Percentiles rank a stretch among this genome's conserved stretches.
phyloP scores from a whole-genome alignment of 2,888 invertebrate species.

The Tiliacea citrago region DNA sequence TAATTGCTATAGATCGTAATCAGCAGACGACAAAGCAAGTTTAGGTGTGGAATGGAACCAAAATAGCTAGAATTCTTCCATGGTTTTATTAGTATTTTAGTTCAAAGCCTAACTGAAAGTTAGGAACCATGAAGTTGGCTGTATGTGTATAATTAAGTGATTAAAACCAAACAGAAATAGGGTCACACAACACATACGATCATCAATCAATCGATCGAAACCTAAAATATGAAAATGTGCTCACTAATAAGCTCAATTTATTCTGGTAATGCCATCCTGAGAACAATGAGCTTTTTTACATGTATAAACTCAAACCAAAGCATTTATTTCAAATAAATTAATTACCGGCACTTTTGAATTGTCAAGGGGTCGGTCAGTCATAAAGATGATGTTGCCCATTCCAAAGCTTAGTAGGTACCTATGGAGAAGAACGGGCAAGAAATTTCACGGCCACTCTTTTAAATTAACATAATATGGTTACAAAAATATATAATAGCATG shows the following conservation, averaged over 20 bases:
- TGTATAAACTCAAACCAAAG: not conserved
- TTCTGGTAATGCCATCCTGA: not conserved
- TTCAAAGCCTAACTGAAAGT: not conserved
- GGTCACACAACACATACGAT: not conserved
- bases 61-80: constrained; percentile 13
- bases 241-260: not conserved
- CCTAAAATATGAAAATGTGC: not conserved
- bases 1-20: constrained; percentile 51
- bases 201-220: constrained; percentile 1
- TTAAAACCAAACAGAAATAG: not conserved
- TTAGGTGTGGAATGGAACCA: constrained; percentile 20
- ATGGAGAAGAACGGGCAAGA: too few relatives aligned
- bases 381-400: too few relatives aligned
- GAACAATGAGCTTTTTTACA: not conserved
- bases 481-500: not conserved
- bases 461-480: too few relatives aligned
- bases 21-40: constrained; percentile 37
- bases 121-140: not conserved
- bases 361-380: too few relatives aligned
- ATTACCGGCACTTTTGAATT: too few relatives aligned
- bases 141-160: not conserved
- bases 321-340: too few relatives aligned
- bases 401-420: too few relatives aligned
- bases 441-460: too few relatives aligned
- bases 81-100: not conserved